Evolutionary conservation across 2,888 invertebrate genomes (phyloP), one percentile per base, ranked within the genome.

Genomic region (Pristionchus japonicus): DNA sequence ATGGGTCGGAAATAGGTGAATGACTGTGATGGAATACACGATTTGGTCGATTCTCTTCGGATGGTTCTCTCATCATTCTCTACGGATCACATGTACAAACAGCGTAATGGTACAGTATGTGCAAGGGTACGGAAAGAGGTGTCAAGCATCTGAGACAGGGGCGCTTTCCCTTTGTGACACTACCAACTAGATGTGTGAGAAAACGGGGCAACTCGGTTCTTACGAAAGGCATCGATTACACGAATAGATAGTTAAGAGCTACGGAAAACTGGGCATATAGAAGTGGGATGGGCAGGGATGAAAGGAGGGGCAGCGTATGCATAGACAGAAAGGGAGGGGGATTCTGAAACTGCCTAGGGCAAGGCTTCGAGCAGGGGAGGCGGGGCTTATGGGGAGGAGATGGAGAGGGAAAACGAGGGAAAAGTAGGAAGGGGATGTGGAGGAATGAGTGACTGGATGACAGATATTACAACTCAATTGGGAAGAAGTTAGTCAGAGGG

Each of bases 281-380:
- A 27, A 11, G 23, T 3, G 67, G 31, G 31, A 11, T 3, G 70
- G 34, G 34, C 70, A 70, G 17, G 23, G 23, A n/a, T 64, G 64
- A 37, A 70, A 40, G 74, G 77, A 47, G 9, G 70, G 23, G 40
- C 37, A 20, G 70, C 15, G 70, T 11, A 27, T 64, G n/a, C n/a
- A 61, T 9, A 61, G 11, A 11, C n/a, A 31, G 70, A 40, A 74
- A 74, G 40, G 23, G 23, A 37, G 40, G 70, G 77, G 27, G 47
- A 77, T 77, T 77, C 85, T 85, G 85, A 85, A 85, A 85, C 57
- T 85, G 85, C 85, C 85, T 61, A 64, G 85, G 64, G 85, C 85
- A 64, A 40, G 23, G 52, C 49, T 82, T 77, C 47, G 43, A 43
- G 52, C 27, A 40, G 52, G 27, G 52, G 27, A 27, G 82, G 82